Evolutionary conservation across 2,797 vertebrate genomes (phyloP).

Genomic region (Clarias platycephalus): DNA sequence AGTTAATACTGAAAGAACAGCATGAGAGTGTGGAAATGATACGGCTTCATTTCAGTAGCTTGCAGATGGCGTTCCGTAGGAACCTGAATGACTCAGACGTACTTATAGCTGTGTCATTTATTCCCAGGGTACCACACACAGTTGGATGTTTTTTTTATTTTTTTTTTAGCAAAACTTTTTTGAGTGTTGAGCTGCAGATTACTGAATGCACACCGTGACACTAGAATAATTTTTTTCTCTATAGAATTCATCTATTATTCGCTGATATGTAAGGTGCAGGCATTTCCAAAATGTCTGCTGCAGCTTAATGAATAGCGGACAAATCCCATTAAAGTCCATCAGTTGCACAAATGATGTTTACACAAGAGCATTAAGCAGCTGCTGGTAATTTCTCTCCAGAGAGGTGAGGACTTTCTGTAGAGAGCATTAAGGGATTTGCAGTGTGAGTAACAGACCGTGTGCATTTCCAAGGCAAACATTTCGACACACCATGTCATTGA

Average conservation of each 20-base stretch:
- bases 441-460: constrained; percentile 21
- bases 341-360: constrained; percentile 56
- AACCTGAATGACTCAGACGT: not conserved
- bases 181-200: not conserved
- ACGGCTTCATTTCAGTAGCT: not conserved
- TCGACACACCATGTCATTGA: constrained; percentile 49
- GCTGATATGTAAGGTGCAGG: constrained; percentile 20
- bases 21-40: not conserved
- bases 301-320: constrained; percentile 48
- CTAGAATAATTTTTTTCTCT: constrained; percentile 2
- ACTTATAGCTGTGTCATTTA: constrained; percentile 22
- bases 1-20: constrained; percentile 14
- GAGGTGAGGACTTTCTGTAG: constrained; percentile 44
- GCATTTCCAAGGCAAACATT: constrained; percentile 38
- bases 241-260: constrained; percentile 16
- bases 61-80: constrained; percentile 20
- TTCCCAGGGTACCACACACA: not conserved
- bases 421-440: constrained; percentile 45
- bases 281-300: constrained; percentile 35
- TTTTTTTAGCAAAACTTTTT: not conserved
- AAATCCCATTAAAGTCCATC: constrained; percentile 52
- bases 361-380: constrained; percentile 43
- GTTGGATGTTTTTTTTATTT: not conserved
- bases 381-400: constrained; percentile 47
- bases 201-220: not conserved